Conservation (phyloP, 1,140 invertebrate species). For the Andrena cerasifolii region DNA sequence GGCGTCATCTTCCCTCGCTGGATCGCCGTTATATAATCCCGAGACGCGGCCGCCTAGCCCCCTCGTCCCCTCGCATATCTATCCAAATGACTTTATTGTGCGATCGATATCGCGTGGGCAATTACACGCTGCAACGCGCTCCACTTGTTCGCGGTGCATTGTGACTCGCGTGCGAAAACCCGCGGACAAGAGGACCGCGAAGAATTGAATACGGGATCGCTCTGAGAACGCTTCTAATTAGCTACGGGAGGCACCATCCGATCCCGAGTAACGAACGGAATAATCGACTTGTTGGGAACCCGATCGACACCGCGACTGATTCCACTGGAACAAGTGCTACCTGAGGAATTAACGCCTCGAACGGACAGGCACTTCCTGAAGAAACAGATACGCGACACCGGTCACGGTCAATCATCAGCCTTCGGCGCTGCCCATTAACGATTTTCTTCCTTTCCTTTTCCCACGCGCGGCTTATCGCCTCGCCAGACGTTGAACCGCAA, state of each 20-base stretch:
- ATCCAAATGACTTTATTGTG: background rate
- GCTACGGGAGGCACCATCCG: background rate
- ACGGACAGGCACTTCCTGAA: conserved; percentile 34
- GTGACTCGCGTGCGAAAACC: conserved; percentile 66
- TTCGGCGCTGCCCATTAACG: conserved; percentile 59
- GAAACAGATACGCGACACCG: conserved; percentile 45
- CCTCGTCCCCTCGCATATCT: background rate
- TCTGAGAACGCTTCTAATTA: conserved; percentile 54
- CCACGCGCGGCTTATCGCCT: conserved; percentile 38
- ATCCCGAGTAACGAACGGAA: background rate
- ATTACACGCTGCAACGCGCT: conserved; percentile 67
- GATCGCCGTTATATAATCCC: conserved; percentile 39
- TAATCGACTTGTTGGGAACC: background rate
- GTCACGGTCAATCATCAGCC: conserved; percentile 66
- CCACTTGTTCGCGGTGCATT: conserved; percentile 4
- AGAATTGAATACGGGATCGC: background rate
- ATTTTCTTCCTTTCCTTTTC: conserved; percentile 60
- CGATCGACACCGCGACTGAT: too few species aligned
- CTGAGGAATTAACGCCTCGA: conserved; percentile 16
- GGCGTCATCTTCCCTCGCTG: background rate
- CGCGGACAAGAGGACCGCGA: background rate
- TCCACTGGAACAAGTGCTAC: too few species aligned
- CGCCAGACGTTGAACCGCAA: conserved; percentile 13
- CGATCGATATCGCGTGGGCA: conserved; percentile 55
- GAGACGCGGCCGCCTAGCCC: background rate